Percentiles rank a stretch among this genome's conserved stretches.
phyloP scores from a whole-genome alignment of 1,140 invertebrate species.

The Cydia splendana region DNA sequence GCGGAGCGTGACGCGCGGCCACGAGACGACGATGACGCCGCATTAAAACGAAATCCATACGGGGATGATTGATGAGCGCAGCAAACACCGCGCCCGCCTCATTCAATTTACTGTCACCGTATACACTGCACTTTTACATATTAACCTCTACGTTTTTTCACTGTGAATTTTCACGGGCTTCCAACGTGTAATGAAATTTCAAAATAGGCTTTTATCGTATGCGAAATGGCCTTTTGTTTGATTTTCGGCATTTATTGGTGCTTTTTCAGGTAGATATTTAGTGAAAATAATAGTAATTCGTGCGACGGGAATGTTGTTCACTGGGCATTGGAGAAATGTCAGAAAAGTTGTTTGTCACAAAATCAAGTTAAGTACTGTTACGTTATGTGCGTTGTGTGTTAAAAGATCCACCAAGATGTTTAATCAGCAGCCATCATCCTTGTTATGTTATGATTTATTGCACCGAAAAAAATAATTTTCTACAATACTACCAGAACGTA shows the following conservation, averaged over 20 bases:
- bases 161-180: constrained; percentile 18
- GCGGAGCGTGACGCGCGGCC: constrained; percentile 57
- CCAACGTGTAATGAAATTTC: constrained; percentile 29
- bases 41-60: constrained; percentile 75
- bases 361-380: too few species aligned
- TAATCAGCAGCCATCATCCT: too few species aligned
- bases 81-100: constrained; percentile 69
- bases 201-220: constrained; percentile 8
- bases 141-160: constrained; percentile 36
- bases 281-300: background rate
- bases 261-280: background rate
- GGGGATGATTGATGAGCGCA: constrained; percentile 72
- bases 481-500: too few species aligned
- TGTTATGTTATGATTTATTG: too few species aligned
- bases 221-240: constrained; percentile 6
- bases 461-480: too few species aligned
- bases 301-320: background rate
- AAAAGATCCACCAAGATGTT: too few species aligned
- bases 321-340: background rate
- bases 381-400: too few species aligned
- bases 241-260: constrained; percentile 9
- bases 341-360: too few species aligned
- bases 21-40: constrained; percentile 71
- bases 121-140: constrained; percentile 48
- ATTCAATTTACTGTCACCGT: constrained; percentile 72